Evolutionary conservation across 2,888 invertebrate genomes (phyloP).

Genomic region (Hypolimnas misippus): DNA sequence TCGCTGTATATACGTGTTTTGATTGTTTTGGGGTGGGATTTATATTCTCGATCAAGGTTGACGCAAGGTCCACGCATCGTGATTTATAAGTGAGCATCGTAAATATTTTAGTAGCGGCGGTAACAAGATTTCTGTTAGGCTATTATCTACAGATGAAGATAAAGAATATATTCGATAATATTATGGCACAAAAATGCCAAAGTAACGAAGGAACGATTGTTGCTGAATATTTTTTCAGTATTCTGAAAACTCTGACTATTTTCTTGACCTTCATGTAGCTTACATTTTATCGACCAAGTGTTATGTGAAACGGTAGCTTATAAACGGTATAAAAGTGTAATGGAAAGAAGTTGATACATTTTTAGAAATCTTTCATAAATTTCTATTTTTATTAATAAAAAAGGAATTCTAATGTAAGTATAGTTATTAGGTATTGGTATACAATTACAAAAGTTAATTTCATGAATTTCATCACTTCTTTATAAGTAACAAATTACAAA

Average conservation of each 20-base stretch:
- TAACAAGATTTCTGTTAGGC: conserved; percentile 14
- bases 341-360: neutral
- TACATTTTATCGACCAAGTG: conserved; percentile 7
- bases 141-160: conserved; percentile 2
- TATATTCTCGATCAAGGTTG: conserved; percentile 10
- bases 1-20: neutral
- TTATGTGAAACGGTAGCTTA: neutral
- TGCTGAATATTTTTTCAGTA: neutral
- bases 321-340: conserved; percentile 5
- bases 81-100: conserved; percentile 20
- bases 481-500: no score
- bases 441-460: no score
- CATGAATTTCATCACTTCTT: no score
- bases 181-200: neutral
- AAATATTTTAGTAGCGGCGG: conserved; percentile 23
- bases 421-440: no score
- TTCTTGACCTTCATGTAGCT: conserved; percentile 6
- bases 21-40: conserved; percentile 11
- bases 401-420: neutral
- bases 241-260: neutral
- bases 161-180: neutral
- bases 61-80: conserved; percentile 17
- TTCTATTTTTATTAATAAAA: neutral
- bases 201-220: neutral
- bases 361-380: neutral